Conservation (phyloP, 37 sponge, comb jelly and placozoan genomes). For the Spongilla lacustris region DNA sequence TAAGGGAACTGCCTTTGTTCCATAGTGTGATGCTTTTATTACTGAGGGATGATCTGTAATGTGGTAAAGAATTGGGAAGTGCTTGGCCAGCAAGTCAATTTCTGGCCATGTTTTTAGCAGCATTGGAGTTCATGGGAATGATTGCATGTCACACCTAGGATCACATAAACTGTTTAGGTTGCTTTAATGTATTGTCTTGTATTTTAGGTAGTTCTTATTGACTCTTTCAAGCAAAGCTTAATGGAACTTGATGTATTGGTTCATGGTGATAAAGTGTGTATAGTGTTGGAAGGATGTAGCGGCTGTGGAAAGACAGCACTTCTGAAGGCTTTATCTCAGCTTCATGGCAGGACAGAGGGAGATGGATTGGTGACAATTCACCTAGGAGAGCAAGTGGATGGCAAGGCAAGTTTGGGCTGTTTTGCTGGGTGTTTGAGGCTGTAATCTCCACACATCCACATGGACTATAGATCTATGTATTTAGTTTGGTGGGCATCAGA, state of each 20-base stretch:
- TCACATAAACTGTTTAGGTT: not conserved
- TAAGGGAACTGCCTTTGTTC: not conserved
- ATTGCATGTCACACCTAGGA: no score
- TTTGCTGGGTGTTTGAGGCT: not conserved
- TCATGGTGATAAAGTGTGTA: conserved; percentile 26
- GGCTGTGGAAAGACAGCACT: conserved; percentile 72
- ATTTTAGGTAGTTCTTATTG: not conserved
- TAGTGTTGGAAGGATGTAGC: conserved; percentile 57
- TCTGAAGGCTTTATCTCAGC: conserved; percentile 4
- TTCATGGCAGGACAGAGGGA: not conserved
- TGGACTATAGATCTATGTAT: no score
- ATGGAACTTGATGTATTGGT: conserved; percentile 16
- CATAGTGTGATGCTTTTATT: no score
- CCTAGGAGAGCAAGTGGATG: conserved; percentile 72
- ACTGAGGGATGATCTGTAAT: no score
- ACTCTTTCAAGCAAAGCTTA: not conserved
- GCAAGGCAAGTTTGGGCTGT: conserved; percentile 36
- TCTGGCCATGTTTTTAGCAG: no score
- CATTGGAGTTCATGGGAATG: no score
- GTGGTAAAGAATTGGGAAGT: no score
- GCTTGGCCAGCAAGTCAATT: no score
- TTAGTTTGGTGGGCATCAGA: no score
- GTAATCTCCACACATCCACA: no score
- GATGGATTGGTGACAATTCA: conserved; percentile 38
- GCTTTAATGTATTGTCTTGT: not conserved